Evolutionary conservation across 2,888 invertebrate genomes (phyloP), one percentile per base, ranked within the genome.

Genomic region (Drosophila helvetica): DNA sequence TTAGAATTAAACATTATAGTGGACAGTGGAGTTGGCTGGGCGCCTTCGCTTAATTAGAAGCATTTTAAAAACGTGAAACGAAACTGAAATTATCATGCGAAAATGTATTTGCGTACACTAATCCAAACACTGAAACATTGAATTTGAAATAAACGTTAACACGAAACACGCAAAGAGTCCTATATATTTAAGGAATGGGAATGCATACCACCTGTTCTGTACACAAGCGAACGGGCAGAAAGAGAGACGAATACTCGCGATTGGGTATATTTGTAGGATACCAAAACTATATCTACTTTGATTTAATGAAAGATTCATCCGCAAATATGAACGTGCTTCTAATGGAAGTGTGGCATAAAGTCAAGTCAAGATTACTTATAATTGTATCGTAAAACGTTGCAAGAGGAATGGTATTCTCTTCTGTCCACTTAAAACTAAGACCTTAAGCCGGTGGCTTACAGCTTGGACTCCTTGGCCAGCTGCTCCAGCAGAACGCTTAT

Each of bases 401-500:
- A 3, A 30, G 30, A 30, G 15, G 15, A 15, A 15, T 15, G 15
- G 6, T 38, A 6, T 15, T 38, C 15, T 38, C 38, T 33, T 7
- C 8, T 30, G 17, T 46, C 12, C 27, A 27, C 52, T 67, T 48
- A 48, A 47, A 47, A 27, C 51, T 64, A 57, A 17, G 43, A 27
- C 45, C 27, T 59, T 6, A n/a, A 48, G 12, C 18, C n/a, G 7
- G 12, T 30, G 38, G 38, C 50, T 85, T 88, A 92, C 50, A 92
- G 77, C 58, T 91, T 92, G 0, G 91, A 76, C 7, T 76, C 71
- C 9, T 75, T 55, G 15, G 66, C 73, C 25, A 78, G 77, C 25
- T 90, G 77, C n/a, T 90, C 89, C 9, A 92, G 63, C 7, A 92
- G 71, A 8, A 75, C 70, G 55, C 88, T 89, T 1, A 92, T 88